Evolutionary conservation across 2,797 vertebrate species (phyloP), one percentile per base, ranked within the genome.

Genomic region (Sebastes taczanowskii): DNA sequence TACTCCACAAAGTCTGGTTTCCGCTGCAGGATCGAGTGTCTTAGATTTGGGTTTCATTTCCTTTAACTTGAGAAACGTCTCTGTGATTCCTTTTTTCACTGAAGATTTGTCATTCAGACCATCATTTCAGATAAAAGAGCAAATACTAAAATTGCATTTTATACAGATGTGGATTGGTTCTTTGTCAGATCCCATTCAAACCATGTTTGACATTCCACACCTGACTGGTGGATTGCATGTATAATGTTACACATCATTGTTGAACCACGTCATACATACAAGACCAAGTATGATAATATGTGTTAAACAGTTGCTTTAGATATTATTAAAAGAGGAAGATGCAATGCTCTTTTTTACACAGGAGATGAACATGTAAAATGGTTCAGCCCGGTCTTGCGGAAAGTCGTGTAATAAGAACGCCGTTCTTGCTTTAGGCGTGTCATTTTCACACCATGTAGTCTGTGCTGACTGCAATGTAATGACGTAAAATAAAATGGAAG

Each of bases 1-100:
- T 74, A 27, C 73, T 71, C 52, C 32, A 63, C 78, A 74, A 74
- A 80, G 67, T 85, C 82, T 85, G 78, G 82, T 83, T 92, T 92
- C 86, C 30, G 58, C 73, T 82, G 58, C 56, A 30, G 42, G 70
- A 83, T 80, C 8, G 20, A 74, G 52, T 76, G 22, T 83, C 63
- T 49, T 23, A 18, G 66, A 55, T 67, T 25, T 59, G 32, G 9
- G 25, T 68, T 82, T 81, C 30, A 52, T 49, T 35, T 32, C 67
- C 34, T 76, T 62, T 56, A 49, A 69, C 74, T 82, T 58, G 6
- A 83, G 46, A 78, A 82, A 60, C 4, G 1, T 65, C 7, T 66
- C 14, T 75, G 23, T 27, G 14, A 75, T 71, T 73, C 4, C 1
- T 42, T 49, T 52, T 58, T 69, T 52, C 38, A 23, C 27, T 46